Conservation (phyloP, 2,888 invertebrate species). For the Erannis defoliaria region DNA sequence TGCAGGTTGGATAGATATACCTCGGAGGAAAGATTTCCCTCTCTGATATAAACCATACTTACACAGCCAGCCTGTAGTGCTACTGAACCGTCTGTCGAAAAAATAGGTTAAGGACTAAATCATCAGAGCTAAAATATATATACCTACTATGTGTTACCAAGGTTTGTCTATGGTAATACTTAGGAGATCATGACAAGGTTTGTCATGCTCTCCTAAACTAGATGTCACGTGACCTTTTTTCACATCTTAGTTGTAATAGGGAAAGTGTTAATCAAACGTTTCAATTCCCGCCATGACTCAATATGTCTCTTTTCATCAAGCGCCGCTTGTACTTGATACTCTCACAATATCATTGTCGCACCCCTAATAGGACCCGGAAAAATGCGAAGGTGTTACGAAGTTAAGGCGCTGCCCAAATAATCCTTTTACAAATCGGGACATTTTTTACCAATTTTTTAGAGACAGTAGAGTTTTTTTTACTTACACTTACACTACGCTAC, state of each 20-base stretch:
- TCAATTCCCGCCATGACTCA: neutral
- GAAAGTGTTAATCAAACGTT: neutral
- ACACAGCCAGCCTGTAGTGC: neutral
- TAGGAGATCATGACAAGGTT: too few species aligned
- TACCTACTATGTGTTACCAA: too few species aligned
- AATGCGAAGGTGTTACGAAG: conserved; percentile 39
- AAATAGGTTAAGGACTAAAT: too few species aligned
- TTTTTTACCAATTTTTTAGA: neutral
- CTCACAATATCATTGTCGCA: conserved; percentile 25
- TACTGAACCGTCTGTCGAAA: neutral
- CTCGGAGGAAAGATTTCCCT: too few species aligned
- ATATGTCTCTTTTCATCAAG: conserved; percentile 15
- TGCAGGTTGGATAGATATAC: neutral
- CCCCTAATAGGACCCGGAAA: conserved; percentile 32
- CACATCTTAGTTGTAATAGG: too few species aligned
- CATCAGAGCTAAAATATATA: too few species aligned
- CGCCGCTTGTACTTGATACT: conserved; percentile 8
- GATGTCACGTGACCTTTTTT: too few species aligned
- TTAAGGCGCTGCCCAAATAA: conserved; percentile 32
- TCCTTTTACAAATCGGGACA: neutral
- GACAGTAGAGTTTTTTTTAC: neutral
- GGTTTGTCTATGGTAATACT: too few species aligned
- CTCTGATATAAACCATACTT: too few species aligned
- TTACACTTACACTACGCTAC: neutral
- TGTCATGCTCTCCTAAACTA: too few species aligned